Conservation (phyloP, 2,888 invertebrate species). For the Perizoma flavofasciatum region DNA sequence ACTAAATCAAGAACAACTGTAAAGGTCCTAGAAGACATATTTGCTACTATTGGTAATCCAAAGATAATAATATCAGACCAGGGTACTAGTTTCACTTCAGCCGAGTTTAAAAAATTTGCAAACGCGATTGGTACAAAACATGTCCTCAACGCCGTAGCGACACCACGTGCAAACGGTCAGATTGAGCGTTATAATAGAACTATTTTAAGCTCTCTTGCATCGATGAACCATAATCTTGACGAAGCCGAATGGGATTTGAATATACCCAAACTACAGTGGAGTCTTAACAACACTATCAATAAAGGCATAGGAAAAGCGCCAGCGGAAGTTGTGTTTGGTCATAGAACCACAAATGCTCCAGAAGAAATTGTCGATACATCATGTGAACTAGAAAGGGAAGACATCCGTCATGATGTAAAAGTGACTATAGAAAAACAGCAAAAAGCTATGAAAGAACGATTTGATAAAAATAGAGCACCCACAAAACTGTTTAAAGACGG, state of each 20-base stretch:
- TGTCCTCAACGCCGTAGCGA: constrained; percentile 17
- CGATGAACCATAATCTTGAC: constrained; percentile 4
- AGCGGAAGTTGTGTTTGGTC: constrained; percentile 16
- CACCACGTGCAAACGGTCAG: no score
- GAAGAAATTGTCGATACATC: constrained; percentile 1
- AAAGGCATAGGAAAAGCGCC: constrained; percentile 4
- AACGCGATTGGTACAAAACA: constrained; percentile 6
- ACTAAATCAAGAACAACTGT: constrained; percentile 16
- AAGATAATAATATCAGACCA: constrained; percentile 11
- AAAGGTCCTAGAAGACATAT: constrained; percentile 7
- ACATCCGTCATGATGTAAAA: no score
- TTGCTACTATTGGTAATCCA: constrained; percentile 7
- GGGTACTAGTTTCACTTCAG: constrained; percentile 16
- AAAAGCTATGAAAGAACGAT: constrained; percentile 1
- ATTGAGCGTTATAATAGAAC: constrained; percentile 19
- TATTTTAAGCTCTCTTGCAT: constrained; percentile 5
- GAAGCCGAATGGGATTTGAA: constrained; percentile 15
- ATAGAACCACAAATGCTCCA: background rate
- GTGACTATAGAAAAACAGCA: background rate
- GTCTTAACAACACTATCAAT: constrained; percentile 16
- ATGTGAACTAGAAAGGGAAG: background rate
- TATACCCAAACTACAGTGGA: constrained; percentile 8
- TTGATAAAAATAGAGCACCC: constrained; percentile 3
- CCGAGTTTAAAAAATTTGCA: background rate
- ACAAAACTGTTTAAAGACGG: constrained; percentile 2